Percentiles rank a stretch among this genome's conserved stretches.
phyloP scores from a whole-genome alignment of 2,888 invertebrate species.

The Macaria liturata region DNA sequence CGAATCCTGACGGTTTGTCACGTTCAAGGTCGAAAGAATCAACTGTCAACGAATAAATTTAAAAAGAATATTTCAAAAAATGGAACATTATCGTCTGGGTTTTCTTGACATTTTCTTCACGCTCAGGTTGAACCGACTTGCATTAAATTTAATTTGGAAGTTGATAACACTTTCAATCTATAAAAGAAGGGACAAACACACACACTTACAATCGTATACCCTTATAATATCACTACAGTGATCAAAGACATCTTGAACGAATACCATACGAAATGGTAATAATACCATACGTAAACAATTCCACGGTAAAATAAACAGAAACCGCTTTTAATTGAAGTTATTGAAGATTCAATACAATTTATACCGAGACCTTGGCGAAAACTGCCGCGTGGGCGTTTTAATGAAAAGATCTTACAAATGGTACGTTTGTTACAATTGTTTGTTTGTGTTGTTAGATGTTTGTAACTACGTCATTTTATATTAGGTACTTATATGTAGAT shows the following conservation, averaged over 20 bases:
- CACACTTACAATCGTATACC: too few relatives aligned
- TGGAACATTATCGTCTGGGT: slow-evolving; percentile 54
- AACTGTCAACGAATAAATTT: slow-evolving; percentile 49
- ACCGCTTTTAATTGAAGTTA: slow-evolving; percentile 47
- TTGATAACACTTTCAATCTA: too few relatives aligned
- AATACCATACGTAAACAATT: slow-evolving; percentile 50
- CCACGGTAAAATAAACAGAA: slow-evolving; percentile 44
- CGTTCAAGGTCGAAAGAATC: slow-evolving; percentile 73
- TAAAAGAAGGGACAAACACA: too few relatives aligned
- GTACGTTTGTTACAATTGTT: slow-evolving; percentile 21
- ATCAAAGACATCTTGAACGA: too few relatives aligned
- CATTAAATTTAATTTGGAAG: too few relatives aligned
- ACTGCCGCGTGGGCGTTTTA: slow-evolving; percentile 47
- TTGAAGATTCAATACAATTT: slow-evolving; percentile 36
- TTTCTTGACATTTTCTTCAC: too few relatives aligned
- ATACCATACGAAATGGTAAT: slow-evolving; percentile 40
- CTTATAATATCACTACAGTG: too few relatives aligned
- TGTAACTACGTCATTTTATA: slow-evolving; percentile 6
- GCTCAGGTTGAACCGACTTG: too few relatives aligned
- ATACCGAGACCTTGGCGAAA: slow-evolving; percentile 44
- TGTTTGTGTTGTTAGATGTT: slow-evolving; percentile 1
- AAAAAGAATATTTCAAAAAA: slow-evolving; percentile 6
- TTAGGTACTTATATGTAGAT: too few relatives aligned
- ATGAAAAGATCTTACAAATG: slow-evolving; percentile 38
- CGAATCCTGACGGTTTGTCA: slow-evolving; percentile 72